phyloP scores from a whole-genome alignment of 2,113 vertebrate genomes.

The Suncus etruscus region DNA sequence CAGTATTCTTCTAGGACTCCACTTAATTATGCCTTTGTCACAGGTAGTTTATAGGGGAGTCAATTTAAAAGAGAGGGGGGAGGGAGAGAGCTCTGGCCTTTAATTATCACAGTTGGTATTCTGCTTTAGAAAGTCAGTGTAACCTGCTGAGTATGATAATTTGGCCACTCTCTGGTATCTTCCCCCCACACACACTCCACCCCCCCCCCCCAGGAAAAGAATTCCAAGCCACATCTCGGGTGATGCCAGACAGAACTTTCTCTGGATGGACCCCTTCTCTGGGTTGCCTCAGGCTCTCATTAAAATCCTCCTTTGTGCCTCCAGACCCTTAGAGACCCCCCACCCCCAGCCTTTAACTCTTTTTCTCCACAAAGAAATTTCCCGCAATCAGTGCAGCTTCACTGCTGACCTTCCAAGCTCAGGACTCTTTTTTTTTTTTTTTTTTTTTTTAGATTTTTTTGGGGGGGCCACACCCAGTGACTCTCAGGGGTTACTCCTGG shows the following conservation, averaged over 20 bases:
- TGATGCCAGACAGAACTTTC: not conserved
- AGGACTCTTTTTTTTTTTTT: too few relatives aligned
- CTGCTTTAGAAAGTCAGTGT: constrained; percentile 3
- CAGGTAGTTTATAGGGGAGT: constrained; percentile 81
- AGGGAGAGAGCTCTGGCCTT: constrained; percentile 76
- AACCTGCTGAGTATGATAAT: constrained; percentile 74
- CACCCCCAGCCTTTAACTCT: not conserved
- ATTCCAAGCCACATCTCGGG: not conserved
- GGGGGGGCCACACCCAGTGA: too few relatives aligned
- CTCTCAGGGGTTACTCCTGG: too few relatives aligned
- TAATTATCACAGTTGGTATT: constrained; percentile 84
- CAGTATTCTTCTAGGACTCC: constrained; percentile 52
- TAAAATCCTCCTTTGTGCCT: not conserved
- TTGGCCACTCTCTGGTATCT: constrained; percentile 52
- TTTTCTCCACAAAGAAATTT: not conserved
- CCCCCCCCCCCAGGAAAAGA: not conserved
- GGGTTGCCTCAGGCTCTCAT: not conserved
- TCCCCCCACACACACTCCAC: not conserved
- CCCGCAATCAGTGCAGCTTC: too few relatives aligned
- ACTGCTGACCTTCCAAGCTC: too few relatives aligned
- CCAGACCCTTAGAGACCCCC: too few relatives aligned
- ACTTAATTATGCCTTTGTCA: constrained; percentile 82
- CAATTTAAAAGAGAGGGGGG: constrained; percentile 47
- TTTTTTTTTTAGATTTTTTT: too few relatives aligned
- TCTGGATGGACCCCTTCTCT: not conserved